These are phyloP conservation scores for Amblyjoppa fuscipennis DNA, from an alignment of 2,888 invertebrate species.

Conservation along the genomic window DNA sequence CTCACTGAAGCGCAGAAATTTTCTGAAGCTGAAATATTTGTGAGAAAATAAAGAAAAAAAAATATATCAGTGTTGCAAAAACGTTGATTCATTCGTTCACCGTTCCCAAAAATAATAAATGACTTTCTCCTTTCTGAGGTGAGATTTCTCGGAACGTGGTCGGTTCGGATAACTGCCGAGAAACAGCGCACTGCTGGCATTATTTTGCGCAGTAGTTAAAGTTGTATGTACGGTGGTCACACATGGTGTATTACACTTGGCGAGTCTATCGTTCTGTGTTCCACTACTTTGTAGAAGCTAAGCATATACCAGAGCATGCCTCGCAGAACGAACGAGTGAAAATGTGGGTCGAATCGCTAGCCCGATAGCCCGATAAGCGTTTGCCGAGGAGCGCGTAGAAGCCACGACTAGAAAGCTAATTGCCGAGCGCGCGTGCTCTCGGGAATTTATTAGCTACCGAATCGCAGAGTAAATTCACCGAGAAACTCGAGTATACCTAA, in stretches of 20 bases:
- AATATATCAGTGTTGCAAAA: background rate
- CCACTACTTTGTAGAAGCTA: conserved; percentile 18
- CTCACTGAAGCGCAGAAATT: too few relatives aligned
- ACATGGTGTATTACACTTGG: conserved; percentile 13
- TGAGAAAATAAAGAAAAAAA: background rate
- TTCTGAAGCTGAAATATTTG: too few relatives aligned
- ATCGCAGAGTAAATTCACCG: conserved; percentile 51
- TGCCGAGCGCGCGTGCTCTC: conserved; percentile 53
- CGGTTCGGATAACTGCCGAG: background rate
- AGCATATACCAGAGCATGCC: conserved; percentile 23
- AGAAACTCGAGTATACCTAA: conserved; percentile 22
- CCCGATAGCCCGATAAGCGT: conserved; percentile 61
- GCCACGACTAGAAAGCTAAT: conserved; percentile 67
- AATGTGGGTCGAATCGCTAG: conserved; percentile 64
- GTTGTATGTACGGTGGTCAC: conserved; percentile 34
- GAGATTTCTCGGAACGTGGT: background rate
- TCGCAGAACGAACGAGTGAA: conserved; percentile 58
- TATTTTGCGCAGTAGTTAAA: conserved; percentile 18
- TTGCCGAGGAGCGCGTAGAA: conserved; percentile 54
- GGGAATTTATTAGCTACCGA: conserved; percentile 56
- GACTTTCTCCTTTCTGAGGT: background rate
- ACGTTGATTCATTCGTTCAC: background rate
- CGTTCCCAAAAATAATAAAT: background rate
- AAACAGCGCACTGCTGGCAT: background rate
- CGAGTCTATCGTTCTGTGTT: conserved; percentile 27